Evolutionary conservation across 2,888 invertebrate genomes (phyloP).

Genomic region (Zygothrica quintamaculata): DNA sequence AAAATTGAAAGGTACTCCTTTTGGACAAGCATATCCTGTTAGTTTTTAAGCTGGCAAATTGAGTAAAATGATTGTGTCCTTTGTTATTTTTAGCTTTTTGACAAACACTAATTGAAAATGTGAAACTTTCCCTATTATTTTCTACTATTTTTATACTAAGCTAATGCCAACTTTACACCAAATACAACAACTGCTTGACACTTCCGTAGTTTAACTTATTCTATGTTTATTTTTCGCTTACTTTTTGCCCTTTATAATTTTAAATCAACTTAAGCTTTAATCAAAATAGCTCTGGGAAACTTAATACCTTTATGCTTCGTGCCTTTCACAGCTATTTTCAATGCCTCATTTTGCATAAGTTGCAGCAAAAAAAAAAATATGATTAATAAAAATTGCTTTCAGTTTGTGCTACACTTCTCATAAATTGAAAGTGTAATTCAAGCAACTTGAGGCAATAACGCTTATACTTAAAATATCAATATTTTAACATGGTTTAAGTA

Average conservation of each 20-base stretch:
- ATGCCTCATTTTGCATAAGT: constrained; percentile 9
- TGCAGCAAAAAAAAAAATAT: neutral
- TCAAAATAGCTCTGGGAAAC: constrained; percentile 26
- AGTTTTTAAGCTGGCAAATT: constrained; percentile 41
- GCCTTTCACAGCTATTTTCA: constrained; percentile 5
- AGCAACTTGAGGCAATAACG: constrained; percentile 7
- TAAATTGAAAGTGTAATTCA: constrained; percentile 15
- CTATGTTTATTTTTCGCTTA: no score
- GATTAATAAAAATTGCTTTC: neutral
- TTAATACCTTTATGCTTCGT: constrained; percentile 39
- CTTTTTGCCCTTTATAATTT: constrained; percentile 18
- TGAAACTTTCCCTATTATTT: constrained; percentile 9
- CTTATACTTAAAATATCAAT: neutral
- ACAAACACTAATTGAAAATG: constrained; percentile 54
- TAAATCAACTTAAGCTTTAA: constrained; percentile 26
- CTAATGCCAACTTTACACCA: no score
- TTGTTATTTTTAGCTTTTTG: constrained; percentile 36
- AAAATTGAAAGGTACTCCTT: constrained; percentile 31
- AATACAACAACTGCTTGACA: no score
- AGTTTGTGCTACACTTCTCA: constrained; percentile 4
- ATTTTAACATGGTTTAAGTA: no score
- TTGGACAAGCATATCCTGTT: constrained; percentile 33
- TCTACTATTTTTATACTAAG: constrained; percentile 1
- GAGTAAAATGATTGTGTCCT: constrained; percentile 20
- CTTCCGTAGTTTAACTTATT: no score